These are phyloP conservation scores for Danio choprae DNA, from an alignment of 2,797 vertebrate genomes.

Conservation along the genomic window DNA sequence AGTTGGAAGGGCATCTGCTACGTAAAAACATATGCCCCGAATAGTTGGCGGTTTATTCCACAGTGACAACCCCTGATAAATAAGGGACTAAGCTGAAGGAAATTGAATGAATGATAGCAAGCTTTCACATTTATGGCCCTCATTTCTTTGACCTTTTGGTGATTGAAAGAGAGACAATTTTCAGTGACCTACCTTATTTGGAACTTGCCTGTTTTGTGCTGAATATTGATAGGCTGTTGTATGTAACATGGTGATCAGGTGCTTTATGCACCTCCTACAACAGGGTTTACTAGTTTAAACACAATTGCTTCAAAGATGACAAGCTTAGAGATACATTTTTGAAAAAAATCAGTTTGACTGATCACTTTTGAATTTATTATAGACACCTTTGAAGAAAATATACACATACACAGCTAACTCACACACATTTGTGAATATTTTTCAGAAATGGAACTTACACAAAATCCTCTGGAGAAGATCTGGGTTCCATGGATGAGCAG, in stretches of 20 bases:
- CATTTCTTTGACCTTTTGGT: background rate
- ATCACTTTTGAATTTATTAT: background rate
- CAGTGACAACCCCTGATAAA: too few relatives aligned
- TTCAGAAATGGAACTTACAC: conserved; percentile 76
- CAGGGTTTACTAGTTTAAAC: background rate
- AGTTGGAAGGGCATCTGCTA: too few relatives aligned
- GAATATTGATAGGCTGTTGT: background rate
- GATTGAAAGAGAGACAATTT: background rate
- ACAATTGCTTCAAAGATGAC: background rate
- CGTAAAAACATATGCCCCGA: too few relatives aligned
- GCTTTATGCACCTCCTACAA: conserved; percentile 10
- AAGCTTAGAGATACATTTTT: background rate
- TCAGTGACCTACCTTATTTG: background rate
- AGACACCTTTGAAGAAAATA: background rate
- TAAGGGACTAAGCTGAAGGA: too few relatives aligned
- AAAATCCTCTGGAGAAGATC: conserved; percentile 85
- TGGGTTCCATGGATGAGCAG: conserved; percentile 84
- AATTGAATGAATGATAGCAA: too few relatives aligned
- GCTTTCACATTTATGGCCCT: too few relatives aligned
- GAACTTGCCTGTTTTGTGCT: background rate
- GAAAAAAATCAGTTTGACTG: background rate
- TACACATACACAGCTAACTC: background rate
- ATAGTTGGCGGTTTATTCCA: too few relatives aligned
- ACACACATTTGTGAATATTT: conserved; percentile 69
- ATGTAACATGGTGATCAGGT: background rate